Evolutionary conservation across 2,888 invertebrate genomes (phyloP).

Genomic region (Euzophera pinguis): DNA sequence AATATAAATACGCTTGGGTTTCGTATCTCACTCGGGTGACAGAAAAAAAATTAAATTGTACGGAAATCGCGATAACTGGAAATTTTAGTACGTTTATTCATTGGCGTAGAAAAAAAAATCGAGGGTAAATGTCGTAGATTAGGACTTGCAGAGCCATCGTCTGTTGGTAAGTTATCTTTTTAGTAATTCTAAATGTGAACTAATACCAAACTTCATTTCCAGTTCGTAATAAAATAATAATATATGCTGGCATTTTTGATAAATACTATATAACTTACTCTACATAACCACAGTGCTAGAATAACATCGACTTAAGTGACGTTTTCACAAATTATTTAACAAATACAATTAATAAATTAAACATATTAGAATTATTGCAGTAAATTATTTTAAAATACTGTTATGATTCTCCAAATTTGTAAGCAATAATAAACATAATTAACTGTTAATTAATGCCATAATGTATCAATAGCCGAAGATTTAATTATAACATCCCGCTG

Average conservation of each 20-base stretch:
- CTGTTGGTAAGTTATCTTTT: not conserved
- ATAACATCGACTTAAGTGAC: no score
- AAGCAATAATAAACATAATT: conserved; percentile 1
- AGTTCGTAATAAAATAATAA: no score
- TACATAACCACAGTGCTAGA: no score
- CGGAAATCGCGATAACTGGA: conserved; percentile 59
- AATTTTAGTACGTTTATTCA: not conserved
- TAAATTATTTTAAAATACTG: not conserved
- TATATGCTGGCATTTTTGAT: no score
- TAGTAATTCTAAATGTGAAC: no score
- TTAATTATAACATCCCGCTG: conserved; percentile 7
- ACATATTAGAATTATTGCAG: not conserved
- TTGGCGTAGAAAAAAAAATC: not conserved
- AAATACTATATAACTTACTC: no score
- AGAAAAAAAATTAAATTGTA: conserved; percentile 66
- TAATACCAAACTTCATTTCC: no score
- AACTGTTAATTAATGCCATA: conserved; percentile 1
- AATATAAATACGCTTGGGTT: conserved; percentile 61
- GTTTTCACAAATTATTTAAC: no score
- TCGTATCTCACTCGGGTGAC: conserved; percentile 54
- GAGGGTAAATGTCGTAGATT: not conserved
- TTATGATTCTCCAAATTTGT: not conserved
- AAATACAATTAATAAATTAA: no score
- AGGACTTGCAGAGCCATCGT: no score
- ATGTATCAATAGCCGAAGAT: not conserved